Evolutionary conservation across 2,113 vertebrate genomes (phyloP).

Genomic region (Bos indicus): DNA sequence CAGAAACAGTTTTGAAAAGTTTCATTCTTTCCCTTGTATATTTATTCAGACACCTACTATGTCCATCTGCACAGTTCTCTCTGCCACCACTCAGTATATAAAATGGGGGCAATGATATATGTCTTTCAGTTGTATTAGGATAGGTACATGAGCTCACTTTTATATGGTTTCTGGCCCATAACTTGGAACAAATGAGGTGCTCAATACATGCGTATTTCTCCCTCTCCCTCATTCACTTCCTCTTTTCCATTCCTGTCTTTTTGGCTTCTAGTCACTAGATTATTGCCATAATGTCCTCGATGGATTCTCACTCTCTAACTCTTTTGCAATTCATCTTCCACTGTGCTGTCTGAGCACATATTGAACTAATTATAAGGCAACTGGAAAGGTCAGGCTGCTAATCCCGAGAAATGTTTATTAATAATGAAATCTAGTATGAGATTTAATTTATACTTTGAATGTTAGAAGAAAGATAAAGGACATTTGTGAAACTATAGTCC

Average conservation of each 20-base stretch:
- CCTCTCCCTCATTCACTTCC: neutral
- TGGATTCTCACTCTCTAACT: neutral
- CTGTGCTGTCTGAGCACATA: neutral
- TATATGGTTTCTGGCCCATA: neutral
- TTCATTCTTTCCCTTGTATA: neutral
- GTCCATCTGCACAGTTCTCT: neutral
- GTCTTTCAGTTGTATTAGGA: neutral
- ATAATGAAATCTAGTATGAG: neutral
- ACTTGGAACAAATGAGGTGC: neutral
- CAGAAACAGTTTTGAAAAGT: neutral
- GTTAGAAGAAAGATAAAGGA: neutral
- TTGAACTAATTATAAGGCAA: neutral
- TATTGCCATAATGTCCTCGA: neutral
- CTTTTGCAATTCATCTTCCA: neutral
- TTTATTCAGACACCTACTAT: neutral
- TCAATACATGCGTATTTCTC: neutral
- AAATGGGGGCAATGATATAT: neutral
- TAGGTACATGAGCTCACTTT: neutral
- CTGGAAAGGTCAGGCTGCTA: neutral
- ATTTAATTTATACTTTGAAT: neutral
- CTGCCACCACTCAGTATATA: neutral
- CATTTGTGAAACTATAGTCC: neutral
- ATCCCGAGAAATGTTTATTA: neutral
- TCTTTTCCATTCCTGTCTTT: neutral
- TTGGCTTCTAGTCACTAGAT: neutral